These are phyloP conservation scores for Tortricodes alternella DNA, from an alignment of 2,888 invertebrate genomes.

Conservation along the genomic window DNA sequence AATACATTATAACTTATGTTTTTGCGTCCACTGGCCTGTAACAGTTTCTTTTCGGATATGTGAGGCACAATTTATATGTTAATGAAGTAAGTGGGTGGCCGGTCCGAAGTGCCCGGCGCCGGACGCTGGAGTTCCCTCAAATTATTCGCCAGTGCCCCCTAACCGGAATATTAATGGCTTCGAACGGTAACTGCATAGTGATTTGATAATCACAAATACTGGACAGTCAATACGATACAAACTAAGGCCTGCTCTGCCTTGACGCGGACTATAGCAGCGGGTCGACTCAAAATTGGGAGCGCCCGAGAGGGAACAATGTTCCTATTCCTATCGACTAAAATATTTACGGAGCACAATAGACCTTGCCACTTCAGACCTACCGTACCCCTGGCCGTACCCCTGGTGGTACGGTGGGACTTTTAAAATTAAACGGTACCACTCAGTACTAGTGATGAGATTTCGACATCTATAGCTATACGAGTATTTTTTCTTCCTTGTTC, in stretches of 20 bases:
- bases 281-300: constrained; percentile 1
- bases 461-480: too few relatives aligned
- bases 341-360: not conserved
- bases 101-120: constrained; percentile 38
- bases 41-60: constrained; percentile 38
- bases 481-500: too few relatives aligned
- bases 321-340: constrained; percentile 1
- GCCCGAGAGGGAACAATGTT: constrained; percentile 1
- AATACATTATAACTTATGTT: constrained; percentile 7
- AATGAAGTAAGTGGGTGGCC: constrained; percentile 41
- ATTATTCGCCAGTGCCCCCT: constrained; percentile 53
- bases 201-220: constrained; percentile 54
- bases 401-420: too few relatives aligned
- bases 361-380: not conserved
- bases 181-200: constrained; percentile 48
- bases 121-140: constrained; percentile 49
- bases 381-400: too few relatives aligned
- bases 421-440: too few relatives aligned
- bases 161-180: constrained; percentile 59
- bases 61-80: constrained; percentile 53
- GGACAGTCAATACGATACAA: constrained; percentile 36
- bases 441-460: too few relatives aligned
- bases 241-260: constrained; percentile 4
- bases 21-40: constrained; percentile 24
- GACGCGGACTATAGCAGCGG: not conserved